These are phyloP conservation scores for Myotis lucifugus DNA, from an alignment of 2,113 vertebrate species.

Conservation along the genomic window DNA sequence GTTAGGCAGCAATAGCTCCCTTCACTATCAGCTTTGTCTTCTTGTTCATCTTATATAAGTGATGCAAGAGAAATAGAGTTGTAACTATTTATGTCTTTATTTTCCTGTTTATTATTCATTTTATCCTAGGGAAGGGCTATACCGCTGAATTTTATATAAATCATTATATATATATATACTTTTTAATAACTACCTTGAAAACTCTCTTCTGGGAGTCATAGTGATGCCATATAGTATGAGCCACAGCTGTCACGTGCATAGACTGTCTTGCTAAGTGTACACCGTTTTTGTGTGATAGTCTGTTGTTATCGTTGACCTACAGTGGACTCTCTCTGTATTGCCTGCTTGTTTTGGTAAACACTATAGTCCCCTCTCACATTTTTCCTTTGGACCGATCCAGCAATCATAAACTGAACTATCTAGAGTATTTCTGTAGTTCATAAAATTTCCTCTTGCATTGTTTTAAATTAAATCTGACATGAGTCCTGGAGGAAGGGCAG, in stretches of 20 bases:
- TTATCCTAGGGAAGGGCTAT: not conserved
- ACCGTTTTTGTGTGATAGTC: not conserved
- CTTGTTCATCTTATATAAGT: not conserved
- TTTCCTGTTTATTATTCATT: not conserved
- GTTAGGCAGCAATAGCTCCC: not conserved
- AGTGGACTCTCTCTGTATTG: not conserved
- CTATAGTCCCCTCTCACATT: not conserved
- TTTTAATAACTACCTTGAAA: not conserved
- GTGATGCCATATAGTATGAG: not conserved
- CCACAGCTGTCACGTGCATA: not conserved
- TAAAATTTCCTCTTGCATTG: not conserved
- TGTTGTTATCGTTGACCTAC: not conserved
- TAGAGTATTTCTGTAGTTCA: not conserved
- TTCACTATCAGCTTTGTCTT: not conserved
- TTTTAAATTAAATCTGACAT: not conserved
- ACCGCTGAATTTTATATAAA: not conserved
- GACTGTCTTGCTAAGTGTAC: not conserved
- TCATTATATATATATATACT: not conserved
- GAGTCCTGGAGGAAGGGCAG: not conserved
- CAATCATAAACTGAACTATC: not conserved
- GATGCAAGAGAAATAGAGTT: not conserved
- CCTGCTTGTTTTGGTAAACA: constrained; percentile 30
- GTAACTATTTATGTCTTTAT: not conserved
- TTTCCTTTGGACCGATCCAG: not conserved
- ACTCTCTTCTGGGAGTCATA: not conserved